Conservation (phyloP, 2,797 vertebrate species). For the Phoeniculus purpureus region DNA sequence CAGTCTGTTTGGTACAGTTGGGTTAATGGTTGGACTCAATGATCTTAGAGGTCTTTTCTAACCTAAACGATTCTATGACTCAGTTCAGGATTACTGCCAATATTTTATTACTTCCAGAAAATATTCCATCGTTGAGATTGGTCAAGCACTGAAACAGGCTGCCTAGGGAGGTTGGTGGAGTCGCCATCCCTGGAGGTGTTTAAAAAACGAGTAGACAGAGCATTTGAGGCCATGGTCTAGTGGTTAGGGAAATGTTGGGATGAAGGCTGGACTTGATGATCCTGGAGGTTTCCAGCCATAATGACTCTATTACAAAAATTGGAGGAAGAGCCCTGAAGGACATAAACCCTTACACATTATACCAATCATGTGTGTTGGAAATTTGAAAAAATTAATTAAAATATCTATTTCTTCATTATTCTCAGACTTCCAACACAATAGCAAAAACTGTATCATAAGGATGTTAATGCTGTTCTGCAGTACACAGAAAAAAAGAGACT, state of each 20-base stretch:
- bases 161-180: no score
- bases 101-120: background rate
- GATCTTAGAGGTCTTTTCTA: no score
- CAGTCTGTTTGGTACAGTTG: no score
- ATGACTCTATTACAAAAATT: background rate
- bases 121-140: background rate
- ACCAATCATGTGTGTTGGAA: background rate
- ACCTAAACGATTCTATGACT: no score
- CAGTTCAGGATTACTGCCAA: background rate
- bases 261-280: no score
- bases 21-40: no score
- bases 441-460: background rate
- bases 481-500: background rate
- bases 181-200: no score
- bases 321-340: background rate
- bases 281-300: no score
- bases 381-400: rapidly evolving
- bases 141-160: no score
- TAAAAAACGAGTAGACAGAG: no score
- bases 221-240: no score
- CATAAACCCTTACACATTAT: background rate
- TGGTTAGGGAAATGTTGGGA: no score
- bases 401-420: background rate
- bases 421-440: background rate
- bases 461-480: background rate